These are phyloP conservation scores for Papilio glaucus DNA, from an alignment of 1,140 invertebrate genomes.

Conservation along the genomic window DNA sequence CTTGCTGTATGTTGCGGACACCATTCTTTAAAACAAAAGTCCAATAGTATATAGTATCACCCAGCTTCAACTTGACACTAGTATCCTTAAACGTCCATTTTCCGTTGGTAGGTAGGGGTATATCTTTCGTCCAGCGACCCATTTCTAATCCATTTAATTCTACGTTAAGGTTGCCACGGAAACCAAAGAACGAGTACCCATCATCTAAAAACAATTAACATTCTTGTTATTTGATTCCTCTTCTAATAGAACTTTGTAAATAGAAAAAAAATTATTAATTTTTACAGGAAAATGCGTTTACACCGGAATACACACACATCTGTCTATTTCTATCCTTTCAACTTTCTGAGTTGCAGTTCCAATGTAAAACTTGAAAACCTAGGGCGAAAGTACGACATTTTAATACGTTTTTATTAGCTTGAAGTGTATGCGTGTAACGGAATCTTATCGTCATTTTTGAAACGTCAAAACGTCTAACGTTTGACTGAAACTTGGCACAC, in stretches of 20 bases:
- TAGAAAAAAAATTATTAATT: too few relatives aligned
- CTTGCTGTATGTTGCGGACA: slow-evolving; percentile 85
- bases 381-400: too few relatives aligned
- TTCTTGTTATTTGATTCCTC: neutral
- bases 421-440: too few relatives aligned
- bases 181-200: slow-evolving; percentile 89
- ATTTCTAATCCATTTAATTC: slow-evolving; percentile 89
- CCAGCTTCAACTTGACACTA: slow-evolving; percentile 83
- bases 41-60: slow-evolving; percentile 90
- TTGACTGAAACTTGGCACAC: too few relatives aligned
- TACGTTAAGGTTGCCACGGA: slow-evolving; percentile 89
- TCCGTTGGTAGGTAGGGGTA: slow-evolving; percentile 85
- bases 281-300: too few relatives aligned
- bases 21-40: slow-evolving; percentile 89
- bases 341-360: too few relatives aligned
- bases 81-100: slow-evolving; percentile 88
- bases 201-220: slow-evolving; percentile 72
- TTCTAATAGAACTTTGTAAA: neutral
- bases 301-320: too few relatives aligned
- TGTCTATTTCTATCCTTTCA: too few relatives aligned
- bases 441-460: too few relatives aligned
- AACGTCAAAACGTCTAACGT: too few relatives aligned
- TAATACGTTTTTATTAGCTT: too few relatives aligned
- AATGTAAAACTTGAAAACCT: too few relatives aligned
- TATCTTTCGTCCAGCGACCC: slow-evolving; percentile 87